Base-by-base conservation (phyloP, 2,797 vertebrate genomes). In the Streptopelia turtur region DNA sequence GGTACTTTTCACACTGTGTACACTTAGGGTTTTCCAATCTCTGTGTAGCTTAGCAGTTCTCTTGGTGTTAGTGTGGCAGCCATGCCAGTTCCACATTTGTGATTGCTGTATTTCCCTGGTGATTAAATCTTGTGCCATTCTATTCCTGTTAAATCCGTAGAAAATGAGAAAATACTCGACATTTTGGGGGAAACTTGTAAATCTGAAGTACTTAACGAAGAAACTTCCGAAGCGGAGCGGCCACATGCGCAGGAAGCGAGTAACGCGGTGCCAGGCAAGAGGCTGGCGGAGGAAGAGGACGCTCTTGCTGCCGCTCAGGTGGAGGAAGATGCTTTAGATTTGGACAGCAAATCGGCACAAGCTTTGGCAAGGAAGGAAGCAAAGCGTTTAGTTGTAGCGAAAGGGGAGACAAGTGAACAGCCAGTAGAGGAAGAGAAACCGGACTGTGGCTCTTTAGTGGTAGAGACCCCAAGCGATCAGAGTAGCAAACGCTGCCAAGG, bases 81-180 rank as follows among this genome's bases (percentile, higher is more conserved):
- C 98, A 98, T 98, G 98, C 98, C 98, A 98, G 98, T 99, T 99
- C 99, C 99, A 98, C 98, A 96, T 99, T 99, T 99, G 98, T 99
- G 98, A 98, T 99, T 99, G 98, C 98, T 99, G 98, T 99, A 98
- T 99, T 98, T 99, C 98, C 98, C 99, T 99, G 99, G 99, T 99
- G 98, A 99, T 99, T 99, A 99, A 99, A 99, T 98, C 98, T 98
- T 99, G 98, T 99, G 98, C 99, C 99, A 99, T 99, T 99, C 99
- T 99, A 99, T 99, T 99, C 99, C 99, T 99, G 99, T 99, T 99
- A 99, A 99, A 99, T 99, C 99, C 99, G 99, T 99, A 99, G 99
- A 99, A 99, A 99, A 99, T 99, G 99, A 99, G 98, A 99, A 99
- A 99, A 99, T 99, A 99, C 99, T 99, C 98, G 99, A 98, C 96